These are phyloP conservation scores for Mustela nigripes DNA, from an alignment of 2,113 vertebrate species.

Conservation along the genomic window DNA sequence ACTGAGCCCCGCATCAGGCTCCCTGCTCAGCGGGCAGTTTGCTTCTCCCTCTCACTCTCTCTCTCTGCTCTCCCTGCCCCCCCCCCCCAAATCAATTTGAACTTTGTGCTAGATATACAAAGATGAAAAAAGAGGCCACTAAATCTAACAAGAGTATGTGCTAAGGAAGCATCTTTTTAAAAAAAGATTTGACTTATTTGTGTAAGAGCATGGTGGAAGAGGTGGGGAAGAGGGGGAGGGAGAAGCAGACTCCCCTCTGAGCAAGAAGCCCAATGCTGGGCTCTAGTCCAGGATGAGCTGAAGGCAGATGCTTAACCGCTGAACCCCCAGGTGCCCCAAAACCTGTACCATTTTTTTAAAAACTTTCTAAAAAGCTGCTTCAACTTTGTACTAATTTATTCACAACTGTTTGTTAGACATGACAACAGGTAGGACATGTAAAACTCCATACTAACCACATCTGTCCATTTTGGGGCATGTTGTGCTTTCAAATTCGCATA, in stretches of 20 bases:
- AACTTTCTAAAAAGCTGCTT: neutral
- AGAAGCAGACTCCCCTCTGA: too few relatives aligned
- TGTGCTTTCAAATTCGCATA: neutral
- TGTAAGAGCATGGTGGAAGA: neutral
- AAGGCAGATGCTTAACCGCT: too few relatives aligned
- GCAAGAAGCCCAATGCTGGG: too few relatives aligned
- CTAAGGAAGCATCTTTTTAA: neutral
- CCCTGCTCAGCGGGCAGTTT: neutral
- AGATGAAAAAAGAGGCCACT: neutral
- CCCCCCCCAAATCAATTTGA: neutral
- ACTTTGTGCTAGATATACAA: neutral
- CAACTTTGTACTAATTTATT: neutral
- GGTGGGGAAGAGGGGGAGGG: neutral
- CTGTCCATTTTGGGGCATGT: neutral
- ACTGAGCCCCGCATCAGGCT: neutral
- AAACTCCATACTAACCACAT: neutral
- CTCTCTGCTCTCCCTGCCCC: neutral
- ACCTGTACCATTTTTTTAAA: neutral
- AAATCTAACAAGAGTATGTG: neutral
- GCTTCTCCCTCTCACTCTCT: neutral
- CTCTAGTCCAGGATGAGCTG: too few relatives aligned
- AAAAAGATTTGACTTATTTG: neutral
- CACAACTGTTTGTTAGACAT: neutral
- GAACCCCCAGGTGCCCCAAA: neutral
- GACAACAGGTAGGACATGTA: neutral